These are phyloP conservation scores for Ascidia mentula DNA, from an alignment of 23 tunicate genomes.

Conservation along the genomic window DNA sequence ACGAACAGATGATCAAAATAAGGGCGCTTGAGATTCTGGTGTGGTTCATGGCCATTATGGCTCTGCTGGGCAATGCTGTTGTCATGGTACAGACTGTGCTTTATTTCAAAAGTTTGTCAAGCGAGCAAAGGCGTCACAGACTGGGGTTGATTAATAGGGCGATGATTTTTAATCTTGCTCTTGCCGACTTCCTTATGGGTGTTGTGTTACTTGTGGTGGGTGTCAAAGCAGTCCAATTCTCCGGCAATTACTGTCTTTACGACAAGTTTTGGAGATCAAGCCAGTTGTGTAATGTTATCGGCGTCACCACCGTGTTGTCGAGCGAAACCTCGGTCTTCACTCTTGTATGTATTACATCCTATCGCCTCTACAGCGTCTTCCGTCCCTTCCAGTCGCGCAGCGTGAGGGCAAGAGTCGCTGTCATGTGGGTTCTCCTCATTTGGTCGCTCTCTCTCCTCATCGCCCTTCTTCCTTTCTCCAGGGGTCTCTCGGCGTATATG, in stretches of 20 bases:
- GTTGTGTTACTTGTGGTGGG: slow-evolving; percentile 31
- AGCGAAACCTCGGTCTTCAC: slow-evolving; percentile 43
- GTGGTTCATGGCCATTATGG: slow-evolving; percentile 27
- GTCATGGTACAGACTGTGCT: neutral
- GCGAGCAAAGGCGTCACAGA: neutral
- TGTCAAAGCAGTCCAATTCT: slow-evolving; percentile 19
- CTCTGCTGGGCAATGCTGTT: slow-evolving; percentile 14
- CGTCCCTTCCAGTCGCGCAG: slow-evolving; percentile 15
- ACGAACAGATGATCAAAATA: slow-evolving; percentile 19
- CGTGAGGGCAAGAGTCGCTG: neutral
- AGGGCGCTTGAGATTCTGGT: neutral
- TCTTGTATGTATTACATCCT: slow-evolving; percentile 28
- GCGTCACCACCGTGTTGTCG: slow-evolving; percentile 38
- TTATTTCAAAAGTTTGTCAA: neutral
- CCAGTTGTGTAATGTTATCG: slow-evolving; percentile 29
- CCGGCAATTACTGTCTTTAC: slow-evolving; percentile 34
- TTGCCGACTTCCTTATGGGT: slow-evolving; percentile 64
- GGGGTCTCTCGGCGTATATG: slow-evolving; percentile 4
- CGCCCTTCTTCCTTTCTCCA: slow-evolving; percentile 29
- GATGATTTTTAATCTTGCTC: slow-evolving; percentile 33
- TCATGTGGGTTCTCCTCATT: neutral
- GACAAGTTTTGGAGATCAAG: slow-evolving; percentile 53
- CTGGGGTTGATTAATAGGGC: slow-evolving; percentile 18
- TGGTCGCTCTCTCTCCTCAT: slow-evolving; percentile 31
- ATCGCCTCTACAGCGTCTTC: slow-evolving; percentile 26